These are phyloP conservation scores for Protonemura montana DNA, from an alignment of 2,888 invertebrate species.

Conservation along the genomic window DNA sequence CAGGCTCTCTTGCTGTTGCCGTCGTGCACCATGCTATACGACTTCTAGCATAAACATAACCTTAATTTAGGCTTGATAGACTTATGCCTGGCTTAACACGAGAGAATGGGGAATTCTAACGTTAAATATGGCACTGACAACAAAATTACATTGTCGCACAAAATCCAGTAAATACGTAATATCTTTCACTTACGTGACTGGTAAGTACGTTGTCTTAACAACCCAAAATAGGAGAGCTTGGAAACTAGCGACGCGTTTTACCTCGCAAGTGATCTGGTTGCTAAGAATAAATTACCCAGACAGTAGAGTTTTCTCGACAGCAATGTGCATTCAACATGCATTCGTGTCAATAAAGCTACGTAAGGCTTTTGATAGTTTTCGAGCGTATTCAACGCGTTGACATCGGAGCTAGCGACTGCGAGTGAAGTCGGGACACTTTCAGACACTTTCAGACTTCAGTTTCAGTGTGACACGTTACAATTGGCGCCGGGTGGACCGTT, in stretches of 20 bases:
- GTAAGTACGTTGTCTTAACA: conserved; percentile 12
- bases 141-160: conserved; percentile 12
- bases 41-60: background rate
- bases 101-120: conserved; percentile 12
- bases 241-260: no score
- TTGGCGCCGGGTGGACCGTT: no score
- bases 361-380: no score
- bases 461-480: no score
- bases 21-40: background rate
- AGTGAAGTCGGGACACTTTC: no score
- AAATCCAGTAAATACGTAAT: background rate
- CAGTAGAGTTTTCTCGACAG: background rate
- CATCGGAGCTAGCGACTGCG: background rate
- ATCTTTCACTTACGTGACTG: conserved; percentile 5
- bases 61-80: conserved; percentile 12
- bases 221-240: background rate
- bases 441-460: no score
- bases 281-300: background rate
- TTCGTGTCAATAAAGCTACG: background rate
- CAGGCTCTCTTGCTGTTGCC: background rate
- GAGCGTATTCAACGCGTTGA: background rate
- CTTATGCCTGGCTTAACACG: conserved; percentile 12
- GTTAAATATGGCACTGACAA: conserved; percentile 12
- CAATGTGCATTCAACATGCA: background rate
- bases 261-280: background rate